These are phyloP conservation scores for Xanthia togata DNA, from an alignment of 2,888 invertebrate genomes.

Conservation along the genomic window DNA sequence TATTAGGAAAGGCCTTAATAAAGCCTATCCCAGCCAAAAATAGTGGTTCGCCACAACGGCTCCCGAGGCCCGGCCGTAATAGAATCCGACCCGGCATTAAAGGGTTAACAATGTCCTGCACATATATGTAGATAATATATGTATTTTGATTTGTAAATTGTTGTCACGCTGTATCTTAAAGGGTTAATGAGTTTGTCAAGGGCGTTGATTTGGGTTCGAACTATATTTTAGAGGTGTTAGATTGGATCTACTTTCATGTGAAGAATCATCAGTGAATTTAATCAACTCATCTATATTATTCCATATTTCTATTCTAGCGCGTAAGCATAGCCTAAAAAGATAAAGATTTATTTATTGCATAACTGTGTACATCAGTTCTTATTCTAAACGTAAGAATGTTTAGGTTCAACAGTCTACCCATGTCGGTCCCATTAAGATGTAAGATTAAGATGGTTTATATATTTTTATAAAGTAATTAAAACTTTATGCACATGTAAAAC, in stretches of 20 bases:
- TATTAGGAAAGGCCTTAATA: conserved; percentile 80
- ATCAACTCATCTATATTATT: background rate
- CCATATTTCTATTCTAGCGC: no score
- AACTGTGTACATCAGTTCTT: no score
- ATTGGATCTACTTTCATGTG: background rate
- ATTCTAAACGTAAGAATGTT: no score
- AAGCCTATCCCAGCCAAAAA: conserved; percentile 80
- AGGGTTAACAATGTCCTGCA: conserved; percentile 72
- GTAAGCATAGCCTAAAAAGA: no score
- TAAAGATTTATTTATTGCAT: no score
- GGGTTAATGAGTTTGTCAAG: conserved; percentile 51
- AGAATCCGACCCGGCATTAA: conserved; percentile 74
- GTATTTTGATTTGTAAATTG: conserved; percentile 68
- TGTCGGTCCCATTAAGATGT: no score
- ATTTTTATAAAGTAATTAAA: no score
- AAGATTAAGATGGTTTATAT: no score
- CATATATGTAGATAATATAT: conserved; percentile 61
- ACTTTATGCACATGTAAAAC: background rate
- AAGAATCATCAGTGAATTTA: background rate
- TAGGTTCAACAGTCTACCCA: no score
- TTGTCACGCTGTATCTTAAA: conserved; percentile 45
- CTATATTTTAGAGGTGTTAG: conserved; percentile 27
- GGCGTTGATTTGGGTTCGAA: conserved; percentile 42
- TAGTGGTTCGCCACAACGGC: conserved; percentile 80
- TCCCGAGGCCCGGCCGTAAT: conserved; percentile 71